These are phyloP conservation scores for Cyprinodon tularosa DNA, from an alignment of 2,113 vertebrate species.

Conservation along the genomic window DNA sequence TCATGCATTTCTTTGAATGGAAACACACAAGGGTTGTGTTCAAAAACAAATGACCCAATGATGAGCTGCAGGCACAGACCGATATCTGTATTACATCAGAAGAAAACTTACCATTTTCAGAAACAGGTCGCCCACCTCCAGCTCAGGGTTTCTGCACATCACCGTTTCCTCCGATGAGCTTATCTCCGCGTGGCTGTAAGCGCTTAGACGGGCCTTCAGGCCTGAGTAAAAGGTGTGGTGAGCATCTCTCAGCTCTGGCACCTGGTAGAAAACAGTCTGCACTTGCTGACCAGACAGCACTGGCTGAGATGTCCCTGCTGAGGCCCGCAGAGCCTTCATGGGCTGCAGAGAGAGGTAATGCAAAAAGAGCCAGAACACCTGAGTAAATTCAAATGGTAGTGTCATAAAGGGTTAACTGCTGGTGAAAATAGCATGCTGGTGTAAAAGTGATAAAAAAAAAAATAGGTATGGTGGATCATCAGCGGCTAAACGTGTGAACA, in stretches of 20 bases:
- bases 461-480: neutral
- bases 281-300: conserved; percentile 76
- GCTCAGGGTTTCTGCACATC: conserved; percentile 11
- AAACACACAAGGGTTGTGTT: neutral
- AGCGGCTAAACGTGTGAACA: neutral
- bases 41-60: neutral
- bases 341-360: conserved; percentile 57
- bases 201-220: conserved; percentile 62
- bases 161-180: neutral
- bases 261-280: conserved; percentile 80
- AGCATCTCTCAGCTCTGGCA: conserved; percentile 77
- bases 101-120: conserved; percentile 71
- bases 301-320: conserved; percentile 81
- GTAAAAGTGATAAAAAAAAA: neutral
- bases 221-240: conserved; percentile 70
- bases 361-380: rapidly evolving
- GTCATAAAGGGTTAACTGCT: neutral
- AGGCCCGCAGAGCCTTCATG: conserved; percentile 79
- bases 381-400: neutral
- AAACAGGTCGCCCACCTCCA: conserved; percentile 77
- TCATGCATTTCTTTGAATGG: no score
- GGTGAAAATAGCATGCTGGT: neutral
- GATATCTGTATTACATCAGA: neutral
- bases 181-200: conserved; percentile 6
- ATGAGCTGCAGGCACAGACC: neutral